Percentiles rank a stretch among this genome's conserved stretches.
Conservation (phyloP, 2,888 invertebrate genomes). For the Ptilodon capucinus region DNA sequence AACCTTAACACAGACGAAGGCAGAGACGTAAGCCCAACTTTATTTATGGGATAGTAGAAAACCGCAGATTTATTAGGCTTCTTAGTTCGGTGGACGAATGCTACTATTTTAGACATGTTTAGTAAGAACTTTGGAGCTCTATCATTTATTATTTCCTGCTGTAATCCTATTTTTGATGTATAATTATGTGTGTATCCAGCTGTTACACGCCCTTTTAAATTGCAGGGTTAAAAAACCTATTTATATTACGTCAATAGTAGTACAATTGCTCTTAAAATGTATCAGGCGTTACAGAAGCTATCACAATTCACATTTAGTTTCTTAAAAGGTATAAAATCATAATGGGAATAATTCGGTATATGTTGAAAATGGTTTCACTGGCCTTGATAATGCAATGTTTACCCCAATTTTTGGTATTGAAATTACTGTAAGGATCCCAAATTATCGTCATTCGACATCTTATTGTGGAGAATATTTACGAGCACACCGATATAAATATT, state of each 20-base stretch:
- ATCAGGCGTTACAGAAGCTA: too few species aligned
- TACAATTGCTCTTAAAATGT: too few species aligned
- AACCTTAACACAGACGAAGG: slow-evolving; percentile 57
- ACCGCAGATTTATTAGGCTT: slow-evolving; percentile 70
- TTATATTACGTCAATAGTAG: too few species aligned
- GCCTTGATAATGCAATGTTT: neutral
- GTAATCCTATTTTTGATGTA: too few species aligned
- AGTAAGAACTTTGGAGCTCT: slow-evolving; percentile 41
- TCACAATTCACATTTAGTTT: too few species aligned
- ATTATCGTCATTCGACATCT: slow-evolving; percentile 29
- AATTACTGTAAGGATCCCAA: neutral
- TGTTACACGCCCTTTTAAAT: too few species aligned
- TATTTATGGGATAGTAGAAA: slow-evolving; percentile 64
- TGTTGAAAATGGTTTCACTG: too few species aligned
- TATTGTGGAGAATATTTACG: slow-evolving; percentile 54
- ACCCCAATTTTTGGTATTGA: neutral
- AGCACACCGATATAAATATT: slow-evolving; percentile 50
- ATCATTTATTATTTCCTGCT: slow-evolving; percentile 36
- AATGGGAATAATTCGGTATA: too few species aligned
- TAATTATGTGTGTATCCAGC: too few species aligned
- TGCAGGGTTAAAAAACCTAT: too few species aligned
- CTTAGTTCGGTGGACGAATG: slow-evolving; percentile 60
- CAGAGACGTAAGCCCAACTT: slow-evolving; percentile 49
- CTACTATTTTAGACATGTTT: slow-evolving; percentile 41
- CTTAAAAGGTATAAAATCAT: too few species aligned